These are phyloP conservation scores for Acyrthosiphon pisum DNA, from an alignment of 1,140 invertebrate genomes.

Conservation along the genomic window DNA sequence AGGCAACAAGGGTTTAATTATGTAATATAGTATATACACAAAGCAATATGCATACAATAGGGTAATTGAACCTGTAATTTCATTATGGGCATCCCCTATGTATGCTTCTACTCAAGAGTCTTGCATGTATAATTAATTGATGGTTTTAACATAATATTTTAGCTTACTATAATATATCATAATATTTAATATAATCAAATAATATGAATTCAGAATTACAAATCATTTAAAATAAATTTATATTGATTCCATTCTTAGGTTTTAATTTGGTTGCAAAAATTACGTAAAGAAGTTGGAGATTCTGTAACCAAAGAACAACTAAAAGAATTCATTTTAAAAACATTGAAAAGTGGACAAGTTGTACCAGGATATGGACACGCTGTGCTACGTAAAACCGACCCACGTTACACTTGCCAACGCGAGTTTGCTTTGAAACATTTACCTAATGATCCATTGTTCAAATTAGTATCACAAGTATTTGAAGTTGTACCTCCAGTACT, in stretches of 20 bases:
- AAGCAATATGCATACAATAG: no score
- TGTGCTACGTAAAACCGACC: constrained; percentile 95
- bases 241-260: constrained; percentile 66
- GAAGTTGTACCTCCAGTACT: constrained; percentile 93
- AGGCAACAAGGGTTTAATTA: no score
- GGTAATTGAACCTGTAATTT: no score
- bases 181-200: no score
- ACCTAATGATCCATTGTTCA: constrained; percentile 90
- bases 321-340: constrained; percentile 94
- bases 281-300: constrained; percentile 80
- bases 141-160: no score
- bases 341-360: constrained; percentile 92
- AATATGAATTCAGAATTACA: no score
- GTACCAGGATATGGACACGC: constrained; percentile 97
- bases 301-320: constrained; percentile 85
- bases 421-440: constrained; percentile 95
- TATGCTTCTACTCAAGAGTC: no score
- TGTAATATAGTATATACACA: no score
- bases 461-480: constrained; percentile 91
- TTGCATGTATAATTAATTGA: no score
- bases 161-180: no score
- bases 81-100: no score
- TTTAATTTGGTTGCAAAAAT: constrained; percentile 83
- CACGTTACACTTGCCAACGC: constrained; percentile 90
- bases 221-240: no score